phyloP scores from a whole-genome alignment of 2,797 vertebrate genomes.

The Siniperca scherzeri region DNA sequence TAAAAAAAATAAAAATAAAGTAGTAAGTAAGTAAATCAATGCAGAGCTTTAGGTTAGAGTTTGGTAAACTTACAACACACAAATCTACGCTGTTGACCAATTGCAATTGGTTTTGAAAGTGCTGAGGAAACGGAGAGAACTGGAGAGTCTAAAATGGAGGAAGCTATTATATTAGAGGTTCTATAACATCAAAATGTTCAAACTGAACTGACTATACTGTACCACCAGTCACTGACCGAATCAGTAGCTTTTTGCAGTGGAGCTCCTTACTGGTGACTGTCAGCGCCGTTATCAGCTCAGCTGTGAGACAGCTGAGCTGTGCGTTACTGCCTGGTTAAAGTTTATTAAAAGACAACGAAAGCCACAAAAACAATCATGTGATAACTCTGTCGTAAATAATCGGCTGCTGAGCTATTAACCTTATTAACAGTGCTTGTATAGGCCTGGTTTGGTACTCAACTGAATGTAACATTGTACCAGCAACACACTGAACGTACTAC shows the following conservation, averaged over 20 bases:
- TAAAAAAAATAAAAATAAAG: neutral
- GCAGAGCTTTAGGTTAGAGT: neutral
- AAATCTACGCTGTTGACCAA: neutral
- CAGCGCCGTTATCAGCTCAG: too few relatives aligned
- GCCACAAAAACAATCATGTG: neutral
- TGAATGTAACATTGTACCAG: neutral
- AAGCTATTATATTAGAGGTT: neutral
- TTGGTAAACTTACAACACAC: neutral
- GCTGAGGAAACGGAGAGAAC: neutral
- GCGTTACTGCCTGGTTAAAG: too few relatives aligned
- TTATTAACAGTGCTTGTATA: too few relatives aligned
- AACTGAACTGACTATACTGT: neutral
- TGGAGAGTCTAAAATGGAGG: too few relatives aligned
- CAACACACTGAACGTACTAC: neutral
- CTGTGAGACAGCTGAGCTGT: too few relatives aligned
- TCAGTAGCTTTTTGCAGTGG: too few relatives aligned
- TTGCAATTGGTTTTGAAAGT: neutral
- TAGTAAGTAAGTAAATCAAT: too few relatives aligned
- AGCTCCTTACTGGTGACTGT: too few relatives aligned
- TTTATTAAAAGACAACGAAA: neutral
- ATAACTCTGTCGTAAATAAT: neutral
- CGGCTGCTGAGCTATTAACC: too few relatives aligned
- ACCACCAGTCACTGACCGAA: too few relatives aligned
- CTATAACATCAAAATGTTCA: neutral
- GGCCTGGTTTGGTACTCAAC: neutral